Base-by-base conservation (phyloP, 2,113 vertebrate genomes). In the Apteryx owenii region DNA sequence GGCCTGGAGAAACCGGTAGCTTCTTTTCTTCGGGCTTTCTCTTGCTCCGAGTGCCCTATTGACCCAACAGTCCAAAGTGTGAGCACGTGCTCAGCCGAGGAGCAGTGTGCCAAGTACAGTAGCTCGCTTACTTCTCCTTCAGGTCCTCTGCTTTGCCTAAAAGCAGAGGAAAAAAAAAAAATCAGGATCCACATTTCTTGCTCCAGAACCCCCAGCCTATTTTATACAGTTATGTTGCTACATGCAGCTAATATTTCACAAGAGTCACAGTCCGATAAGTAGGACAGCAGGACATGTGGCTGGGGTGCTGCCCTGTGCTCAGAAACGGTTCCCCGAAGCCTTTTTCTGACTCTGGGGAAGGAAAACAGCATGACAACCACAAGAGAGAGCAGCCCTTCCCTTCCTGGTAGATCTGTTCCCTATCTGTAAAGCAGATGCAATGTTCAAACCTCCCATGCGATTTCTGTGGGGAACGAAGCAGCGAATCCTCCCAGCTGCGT, bases 41-140 rank as follows among this genome's bases (percentile, higher is more conserved):
- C 16, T 58, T 33, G 70, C 65, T 84, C 73, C 38, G 0, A 1
- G 64, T 36, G 48, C 2, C 87, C 69, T 64, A 31, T 17, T 5
- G 75, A 11, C 40, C 3, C 4, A 46, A 10, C 1, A 13, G 56
- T 4, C 50, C 77, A 12, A 33, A 79, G 42, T n/a, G 60, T 18
- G 87, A 72, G 54, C 0, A 20, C 71, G 64, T 77, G 77, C 48
- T 75, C 21, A 73, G 89, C 50, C 54, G 53, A 50, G 54, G 66
- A 54, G 54, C 79, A 26, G 15, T 0, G 25, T 23, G 69, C 15
- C 54, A 33, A 53, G 83, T 4, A 3, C 31, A 78, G 84, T 78
- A 80, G 97, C 95, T 93, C 90, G 88, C 97, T 98, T 98, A 99
- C 18, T 97, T 98, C 92, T 93, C 96, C 89, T 91, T 89, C 68